Percentiles rank a stretch among this genome's conserved stretches.
These are phyloP conservation scores for Eulemur coronatus DNA, from an alignment of 2,797 vertebrate species.

Conservation along the genomic window DNA sequence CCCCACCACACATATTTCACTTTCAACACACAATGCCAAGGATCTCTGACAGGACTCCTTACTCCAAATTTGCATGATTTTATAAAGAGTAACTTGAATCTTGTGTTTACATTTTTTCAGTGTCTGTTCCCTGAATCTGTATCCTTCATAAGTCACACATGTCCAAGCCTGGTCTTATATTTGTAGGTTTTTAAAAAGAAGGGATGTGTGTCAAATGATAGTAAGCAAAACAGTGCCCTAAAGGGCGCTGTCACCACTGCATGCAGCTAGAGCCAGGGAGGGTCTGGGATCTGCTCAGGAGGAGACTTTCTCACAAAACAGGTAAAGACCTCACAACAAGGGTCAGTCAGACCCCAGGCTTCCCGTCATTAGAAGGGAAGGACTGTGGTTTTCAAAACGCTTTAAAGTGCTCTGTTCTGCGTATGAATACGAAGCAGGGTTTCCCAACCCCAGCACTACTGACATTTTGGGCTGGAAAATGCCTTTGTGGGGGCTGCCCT, in stretches of 20 bases:
- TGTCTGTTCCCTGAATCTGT: neutral
- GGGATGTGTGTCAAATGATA: neutral
- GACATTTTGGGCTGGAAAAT: neutral
- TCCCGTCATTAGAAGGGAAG: neutral
- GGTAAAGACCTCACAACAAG: neutral
- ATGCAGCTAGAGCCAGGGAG: neutral
- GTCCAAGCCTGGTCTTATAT: neutral
- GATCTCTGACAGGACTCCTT: neutral
- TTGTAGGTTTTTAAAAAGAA: neutral
- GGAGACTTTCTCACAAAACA: neutral
- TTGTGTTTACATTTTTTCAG: neutral
- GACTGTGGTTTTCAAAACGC: neutral
- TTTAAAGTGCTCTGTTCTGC: neutral
- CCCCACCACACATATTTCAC: neutral
- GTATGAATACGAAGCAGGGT: neutral
- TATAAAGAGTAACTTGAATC: neutral
- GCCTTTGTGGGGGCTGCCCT: neutral
- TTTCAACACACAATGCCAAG: neutral
- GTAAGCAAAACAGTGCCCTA: neutral
- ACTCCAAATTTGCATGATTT: neutral
- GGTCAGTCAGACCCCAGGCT: neutral
- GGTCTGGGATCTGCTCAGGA: neutral
- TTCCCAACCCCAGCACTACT: neutral
- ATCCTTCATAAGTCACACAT: neutral
- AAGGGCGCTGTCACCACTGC: no score